Base-by-base conservation (phyloP, 2,797 vertebrate genomes). In the Acomys russatus region DNA sequence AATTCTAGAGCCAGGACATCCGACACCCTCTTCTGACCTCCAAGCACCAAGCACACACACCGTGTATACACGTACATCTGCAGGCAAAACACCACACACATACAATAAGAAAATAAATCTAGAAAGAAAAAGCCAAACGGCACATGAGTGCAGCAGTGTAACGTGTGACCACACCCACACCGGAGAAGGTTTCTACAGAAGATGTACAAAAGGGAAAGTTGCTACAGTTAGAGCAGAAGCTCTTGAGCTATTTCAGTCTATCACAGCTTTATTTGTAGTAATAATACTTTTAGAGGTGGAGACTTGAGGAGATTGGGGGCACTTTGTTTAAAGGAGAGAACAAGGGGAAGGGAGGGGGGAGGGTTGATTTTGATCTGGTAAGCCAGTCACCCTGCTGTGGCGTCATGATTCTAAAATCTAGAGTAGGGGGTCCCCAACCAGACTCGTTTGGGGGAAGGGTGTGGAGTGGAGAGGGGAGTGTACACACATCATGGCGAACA, bases 121-220 rank as follows among this genome's bases (percentile, higher is more conserved):
- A 73, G 35, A n/a, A 22, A 38, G 38, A 23, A 25, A 74, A 11
- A 70, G n/a, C 11, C 12, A n/a, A 49, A 11, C 7, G 22, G 4
- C 12, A 33, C 11, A 0, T 11, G 4, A 28, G 23, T 68, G 30
- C 35, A 18, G 11, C 1, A 2, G 15, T 0, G 8, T 9, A 30
- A 20, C 30, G 1, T 17, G 28, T 33, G 78, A 15, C 68, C 51
- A 38, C 49, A 28, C 14, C 35, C 0, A 38, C 49, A 28, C 14
- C 35, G 0, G 15, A 88, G 68, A 73, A 28, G 44, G 64, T 35
- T 28, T 71, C 7, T 68, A n/a, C 38, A 64, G 87, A 78, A 64
- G 87, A 83, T 30, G 44, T 12, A 35, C 20, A 44, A 33, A 68
- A n/a, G 6, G 17, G 14, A 61, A 15, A 64, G 70, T 28, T 4